Conservation (phyloP, 1,140 invertebrate genomes). For the Schlechtendalia chinensis region DNA sequence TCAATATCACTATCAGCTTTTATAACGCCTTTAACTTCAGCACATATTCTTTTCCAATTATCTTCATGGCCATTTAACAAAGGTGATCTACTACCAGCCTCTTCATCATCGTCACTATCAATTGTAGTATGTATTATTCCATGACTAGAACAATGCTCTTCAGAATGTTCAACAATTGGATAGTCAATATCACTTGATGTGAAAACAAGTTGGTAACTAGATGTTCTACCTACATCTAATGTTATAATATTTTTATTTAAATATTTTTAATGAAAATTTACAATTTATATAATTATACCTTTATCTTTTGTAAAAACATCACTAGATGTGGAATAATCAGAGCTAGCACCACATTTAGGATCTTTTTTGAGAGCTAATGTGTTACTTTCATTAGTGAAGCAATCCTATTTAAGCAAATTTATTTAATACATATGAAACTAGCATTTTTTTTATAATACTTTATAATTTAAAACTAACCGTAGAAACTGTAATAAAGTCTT, state of each 20-base stretch:
- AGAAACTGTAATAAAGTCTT: conserved; percentile 45
- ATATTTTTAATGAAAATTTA: not conserved
- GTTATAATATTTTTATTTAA: conserved; percentile 35
- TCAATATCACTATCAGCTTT: conserved; percentile 32
- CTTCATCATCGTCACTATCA: conserved; percentile 49
- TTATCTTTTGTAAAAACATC: conserved; percentile 46
- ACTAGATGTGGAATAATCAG: conserved; percentile 42
- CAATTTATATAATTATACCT: not conserved
- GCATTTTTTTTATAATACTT: not conserved
- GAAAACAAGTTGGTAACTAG: conserved; percentile 48
- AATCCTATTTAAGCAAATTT: conserved; percentile 1
- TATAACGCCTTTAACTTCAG: conserved; percentile 2
- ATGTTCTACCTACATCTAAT: conserved; percentile 55
- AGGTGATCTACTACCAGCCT: conserved; percentile 49
- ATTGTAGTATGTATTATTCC: conserved; percentile 56
- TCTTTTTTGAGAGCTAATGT: not conserved
- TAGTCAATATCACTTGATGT: conserved; percentile 75
- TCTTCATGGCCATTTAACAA: conserved; percentile 23
- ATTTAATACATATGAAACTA: not conserved
- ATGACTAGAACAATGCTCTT: conserved; percentile 64
- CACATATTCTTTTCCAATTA: conserved; percentile 25
- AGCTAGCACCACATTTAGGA: conserved; percentile 32
- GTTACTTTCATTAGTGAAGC: conserved; percentile 34
- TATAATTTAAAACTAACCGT: conserved; percentile 14
- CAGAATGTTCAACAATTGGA: conserved; percentile 78